Evolutionary conservation across 2,797 vertebrate species (phyloP).

Genomic region (Phalloptychus januarius): DNA sequence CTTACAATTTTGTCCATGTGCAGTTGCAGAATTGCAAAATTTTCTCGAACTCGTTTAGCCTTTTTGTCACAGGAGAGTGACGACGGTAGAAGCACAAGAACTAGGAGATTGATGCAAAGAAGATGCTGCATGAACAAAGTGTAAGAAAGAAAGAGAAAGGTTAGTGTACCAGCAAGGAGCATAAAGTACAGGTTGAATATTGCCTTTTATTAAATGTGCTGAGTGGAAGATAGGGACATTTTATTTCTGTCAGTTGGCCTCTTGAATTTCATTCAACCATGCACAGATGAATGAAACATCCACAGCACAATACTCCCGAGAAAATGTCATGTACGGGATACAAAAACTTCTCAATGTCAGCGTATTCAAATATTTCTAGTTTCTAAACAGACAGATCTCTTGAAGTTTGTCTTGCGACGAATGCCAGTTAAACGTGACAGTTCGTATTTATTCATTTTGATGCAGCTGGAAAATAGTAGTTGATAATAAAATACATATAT

Average conservation of each 20-base stretch:
- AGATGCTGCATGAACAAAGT: conserved; percentile 67
- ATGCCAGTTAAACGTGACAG: neutral
- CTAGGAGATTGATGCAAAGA: conserved; percentile 75
- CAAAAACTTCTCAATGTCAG: neutral
- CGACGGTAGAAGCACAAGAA: conserved; percentile 76
- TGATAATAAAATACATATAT: neutral
- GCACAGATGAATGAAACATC: conserved; percentile 3
- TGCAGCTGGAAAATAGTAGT: neutral
- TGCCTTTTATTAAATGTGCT: neutral
- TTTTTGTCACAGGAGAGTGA: conserved; percentile 66
- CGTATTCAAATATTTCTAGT: neutral
- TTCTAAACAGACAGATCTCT: neutral
- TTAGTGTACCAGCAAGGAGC: conserved; percentile 1
- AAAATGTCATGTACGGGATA: neutral
- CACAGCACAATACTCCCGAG: neutral
- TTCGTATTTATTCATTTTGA: neutral
- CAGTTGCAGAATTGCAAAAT: conserved; percentile 51
- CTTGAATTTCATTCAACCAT: neutral
- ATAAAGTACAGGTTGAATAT: neutral
- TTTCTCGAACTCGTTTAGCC: conserved; percentile 9
- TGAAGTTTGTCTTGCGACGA: neutral
- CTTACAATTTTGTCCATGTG: conserved; percentile 48
- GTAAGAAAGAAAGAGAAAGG: conserved; percentile 11
- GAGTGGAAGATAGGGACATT: neutral
- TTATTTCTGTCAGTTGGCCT: neutral